A percentile compares a stretch with the other conserved stretches of the same genome.
Conservation (phyloP, 37 sponge, comb jelly and placozoan genomes). For the Amphimedon queenslandica region DNA sequence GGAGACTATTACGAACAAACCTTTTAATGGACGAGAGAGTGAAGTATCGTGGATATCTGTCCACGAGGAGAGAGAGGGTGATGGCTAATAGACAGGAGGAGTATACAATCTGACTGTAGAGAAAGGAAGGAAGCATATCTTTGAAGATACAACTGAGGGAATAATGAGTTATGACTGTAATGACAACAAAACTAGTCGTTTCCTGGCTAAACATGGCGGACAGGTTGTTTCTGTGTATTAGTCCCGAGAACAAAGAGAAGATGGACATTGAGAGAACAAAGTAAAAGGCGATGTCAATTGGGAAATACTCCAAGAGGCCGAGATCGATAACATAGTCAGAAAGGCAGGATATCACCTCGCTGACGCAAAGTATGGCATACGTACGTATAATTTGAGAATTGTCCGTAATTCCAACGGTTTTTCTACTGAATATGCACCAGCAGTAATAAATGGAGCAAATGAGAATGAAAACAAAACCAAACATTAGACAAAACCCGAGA, state of each 20-base stretch:
- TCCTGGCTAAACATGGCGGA: constrained; percentile 32
- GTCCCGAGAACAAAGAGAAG: not conserved
- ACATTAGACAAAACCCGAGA: no score
- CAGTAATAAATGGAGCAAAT: no score
- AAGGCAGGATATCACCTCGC: constrained; percentile 13
- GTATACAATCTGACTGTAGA: constrained; percentile 40
- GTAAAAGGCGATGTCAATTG: constrained; percentile 21
- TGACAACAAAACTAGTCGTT: constrained; percentile 16
- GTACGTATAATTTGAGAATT: no score
- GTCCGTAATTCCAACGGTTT: no score
- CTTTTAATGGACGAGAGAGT: constrained; percentile 3
- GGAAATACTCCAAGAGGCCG: not conserved
- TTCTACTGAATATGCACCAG: no score
- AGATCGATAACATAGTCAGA: not conserved
- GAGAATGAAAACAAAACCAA: no score
- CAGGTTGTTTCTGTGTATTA: constrained; percentile 5
- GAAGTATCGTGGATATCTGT: not conserved
- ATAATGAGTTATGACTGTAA: constrained; percentile 5
- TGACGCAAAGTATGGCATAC: not conserved
- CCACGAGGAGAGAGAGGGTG: constrained; percentile 15
- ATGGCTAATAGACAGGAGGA: constrained; percentile 22
- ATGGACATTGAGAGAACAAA: constrained; percentile 21
- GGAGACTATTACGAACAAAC: not conserved
- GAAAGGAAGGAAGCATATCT: constrained; percentile 19
- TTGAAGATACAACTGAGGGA: constrained; percentile 12